Evolutionary conservation across 2,888 invertebrate species (phyloP), one percentile per base, ranked within the genome.

Genomic region (Agriopis marginaria): DNA sequence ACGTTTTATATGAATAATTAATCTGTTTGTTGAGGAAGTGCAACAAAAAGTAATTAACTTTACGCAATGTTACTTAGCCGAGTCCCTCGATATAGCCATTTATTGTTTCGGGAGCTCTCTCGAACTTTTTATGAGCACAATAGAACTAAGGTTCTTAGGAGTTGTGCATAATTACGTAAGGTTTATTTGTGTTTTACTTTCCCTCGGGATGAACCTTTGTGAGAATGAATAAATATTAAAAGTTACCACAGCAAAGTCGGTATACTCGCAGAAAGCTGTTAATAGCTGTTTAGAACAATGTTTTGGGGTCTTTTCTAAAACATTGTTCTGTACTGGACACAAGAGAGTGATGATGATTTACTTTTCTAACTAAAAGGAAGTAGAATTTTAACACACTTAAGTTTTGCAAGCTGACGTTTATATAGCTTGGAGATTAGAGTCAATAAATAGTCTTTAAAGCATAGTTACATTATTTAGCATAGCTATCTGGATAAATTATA

Each of bases 1-100:
- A 60, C 58, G 72, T 72, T 73, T 74, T 75, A 72, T 76, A 73
- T 75, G 75, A 75, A 75, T 77, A 72, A 71, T 63, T 60, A 71
- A 73, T 75, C 65, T 72, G 73, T 76, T 77, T 78, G 73, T 70
- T 63, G 65, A 73, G 72, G 67, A 72, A 69, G 73, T 75, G 78
- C 75, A 75, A 74, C 70, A 71, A 70, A 68, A 72, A 73, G 55
- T 74, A 73, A 76, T 73, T 75, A 74, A 70, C 68, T 70, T 71
- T 54, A 71, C 71, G 58, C 66, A 64, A 70, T 67, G 68, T 64
- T 70, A 70, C 71, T 72, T 66, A 68, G 63, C 63, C 53, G 70
- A 73, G 64, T 64, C 65, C 55, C 66, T 72, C 70, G 67, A 75
- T 70, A 72, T 68, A 68, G 66, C 63, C 73, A 73, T 75, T 73